Evolutionary conservation across 1,140 invertebrate species (phyloP).

Genomic region (Aphelenchoides besseyi): DNA sequence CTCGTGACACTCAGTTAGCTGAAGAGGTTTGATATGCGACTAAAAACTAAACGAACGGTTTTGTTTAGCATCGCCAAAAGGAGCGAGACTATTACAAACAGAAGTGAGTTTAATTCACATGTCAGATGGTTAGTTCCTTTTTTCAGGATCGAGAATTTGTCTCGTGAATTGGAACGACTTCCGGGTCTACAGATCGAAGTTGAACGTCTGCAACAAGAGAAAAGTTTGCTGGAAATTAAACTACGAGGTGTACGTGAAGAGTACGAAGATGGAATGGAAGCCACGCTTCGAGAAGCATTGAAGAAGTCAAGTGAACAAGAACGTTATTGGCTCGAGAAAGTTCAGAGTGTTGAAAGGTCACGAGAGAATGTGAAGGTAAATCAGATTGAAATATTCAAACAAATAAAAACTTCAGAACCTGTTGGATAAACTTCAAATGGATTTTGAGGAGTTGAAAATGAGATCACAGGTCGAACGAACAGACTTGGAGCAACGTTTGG

Average conservation of each 20-base stretch:
- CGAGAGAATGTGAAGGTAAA: constrained; percentile 29
- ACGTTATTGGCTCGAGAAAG: constrained; percentile 54
- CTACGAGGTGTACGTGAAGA: constrained; percentile 40
- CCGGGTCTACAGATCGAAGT: constrained; percentile 48
- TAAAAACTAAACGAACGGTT: neutral
- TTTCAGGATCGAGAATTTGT: constrained; percentile 42
- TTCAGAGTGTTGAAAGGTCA: constrained; percentile 32
- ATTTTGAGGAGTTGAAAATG: constrained; percentile 44
- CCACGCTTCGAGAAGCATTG: constrained; percentile 43
- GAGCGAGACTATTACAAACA: constrained; percentile 27
- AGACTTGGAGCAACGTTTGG: constrained; percentile 48
- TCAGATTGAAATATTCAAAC: neutral
- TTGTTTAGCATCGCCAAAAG: constrained; percentile 20
- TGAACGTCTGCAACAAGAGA: constrained; percentile 43
- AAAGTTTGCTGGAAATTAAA: constrained; percentile 48
- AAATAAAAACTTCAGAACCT: constrained; percentile 31
- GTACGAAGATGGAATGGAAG: constrained; percentile 52
- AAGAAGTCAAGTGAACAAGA: constrained; percentile 44
- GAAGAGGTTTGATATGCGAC: constrained; percentile 46
- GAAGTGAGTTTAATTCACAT: neutral
- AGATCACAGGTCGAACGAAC: constrained; percentile 36
- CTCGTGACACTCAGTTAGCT: constrained; percentile 36
- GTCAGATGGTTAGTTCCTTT: neutral
- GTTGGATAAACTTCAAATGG: constrained; percentile 38
- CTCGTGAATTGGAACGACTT: constrained; percentile 38